Evolutionary conservation across 30 jellyfish, hydroid and myxozoan species (phyloP).

Genomic region (Clytia hemisphaerica): DNA sequence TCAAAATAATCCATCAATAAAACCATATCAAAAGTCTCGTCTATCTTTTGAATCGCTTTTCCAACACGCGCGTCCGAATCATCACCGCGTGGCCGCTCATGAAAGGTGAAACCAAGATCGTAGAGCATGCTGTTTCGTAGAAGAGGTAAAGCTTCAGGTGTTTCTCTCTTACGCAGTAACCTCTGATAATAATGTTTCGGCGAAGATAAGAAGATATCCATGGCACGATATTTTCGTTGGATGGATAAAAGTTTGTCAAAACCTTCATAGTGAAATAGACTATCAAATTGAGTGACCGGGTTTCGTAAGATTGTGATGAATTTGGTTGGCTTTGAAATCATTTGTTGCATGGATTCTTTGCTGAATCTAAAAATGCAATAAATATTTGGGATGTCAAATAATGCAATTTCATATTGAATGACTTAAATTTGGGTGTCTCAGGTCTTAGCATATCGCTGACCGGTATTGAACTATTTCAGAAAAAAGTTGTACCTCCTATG

Average conservation of each 20-base stretch:
- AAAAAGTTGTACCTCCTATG: too few species aligned
- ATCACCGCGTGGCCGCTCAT: conserved; percentile 49
- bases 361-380: conserved; percentile 23
- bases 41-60: conserved; percentile 40
- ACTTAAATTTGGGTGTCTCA: too few species aligned
- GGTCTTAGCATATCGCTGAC: too few species aligned
- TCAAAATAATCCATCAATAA: conserved; percentile 80
- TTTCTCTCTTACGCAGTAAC: conserved; percentile 62
- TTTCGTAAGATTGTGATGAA: conserved; percentile 77
- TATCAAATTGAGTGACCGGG: conserved; percentile 83
- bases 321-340: conserved; percentile 61
- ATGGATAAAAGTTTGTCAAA: conserved; percentile 47
- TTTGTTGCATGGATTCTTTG: conserved; percentile 66
- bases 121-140: conserved; percentile 90
- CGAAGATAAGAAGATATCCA: conserved; percentile 68
- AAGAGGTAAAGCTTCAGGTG: conserved; percentile 71
- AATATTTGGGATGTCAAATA: background rate
- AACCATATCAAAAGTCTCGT: conserved; percentile 70
- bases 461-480: too few species aligned
- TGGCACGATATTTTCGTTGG: conserved; percentile 46
- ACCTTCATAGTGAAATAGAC: conserved; percentile 78
- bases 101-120: conserved; percentile 79
- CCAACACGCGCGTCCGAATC: conserved; percentile 28
- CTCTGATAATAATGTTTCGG: conserved; percentile 79
- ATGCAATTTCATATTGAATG: too few species aligned